Evolutionary conservation across 2,113 vertebrate species (phyloP), one percentile per base, ranked within the genome.

Genomic region (Pelvicachromis taeniatus): DNA sequence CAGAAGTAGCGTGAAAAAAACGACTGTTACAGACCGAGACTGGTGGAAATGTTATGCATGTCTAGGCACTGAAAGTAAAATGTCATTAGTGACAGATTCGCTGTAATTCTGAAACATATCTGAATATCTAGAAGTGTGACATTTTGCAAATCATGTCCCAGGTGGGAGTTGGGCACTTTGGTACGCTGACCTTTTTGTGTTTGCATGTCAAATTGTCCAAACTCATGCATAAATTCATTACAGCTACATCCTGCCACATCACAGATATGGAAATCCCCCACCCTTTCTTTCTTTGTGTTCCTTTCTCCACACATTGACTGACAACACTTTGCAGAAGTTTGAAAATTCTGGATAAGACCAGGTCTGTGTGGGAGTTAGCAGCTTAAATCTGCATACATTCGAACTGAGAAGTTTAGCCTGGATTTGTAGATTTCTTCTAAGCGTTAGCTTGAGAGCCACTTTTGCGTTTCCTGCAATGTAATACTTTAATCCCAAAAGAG

Each of bases 221-320:
- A 83, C 75, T 87, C 85, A 83, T 87, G 81, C 85, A 85, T 92
- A 68, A 45, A 93, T 88, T 54, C 19, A 88, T 88, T 23, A n/a
- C 61, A 77, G 59, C 52, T 81, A 11, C 53, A 73, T 73, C 59
- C 4, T 9, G 77, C 50, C 77, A 23, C 23, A 65, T 61, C 58
- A 54, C 1, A 23, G 61, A 53, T 75, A 75, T 29, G 33, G 29
- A 10, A 75, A 48, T 19, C 52, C 9, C 16, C 19, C 10, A 11
- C 12, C 45, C 7, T 21, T 21, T 14, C 17, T 38, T 40, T 3
- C 7, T 6, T 61, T 48, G 48, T 31, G 17, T 23, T 53, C 0
- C 50, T 55, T 13, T 52, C 6, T 77, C 19, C 19, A n/a, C 11
- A 33, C n/a, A n/a, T n/a, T 77, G 48, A 29, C 23, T 50, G 16